phyloP scores from a whole-genome alignment of 2,888 invertebrate species.

The Strigamia transsilvanica region DNA sequence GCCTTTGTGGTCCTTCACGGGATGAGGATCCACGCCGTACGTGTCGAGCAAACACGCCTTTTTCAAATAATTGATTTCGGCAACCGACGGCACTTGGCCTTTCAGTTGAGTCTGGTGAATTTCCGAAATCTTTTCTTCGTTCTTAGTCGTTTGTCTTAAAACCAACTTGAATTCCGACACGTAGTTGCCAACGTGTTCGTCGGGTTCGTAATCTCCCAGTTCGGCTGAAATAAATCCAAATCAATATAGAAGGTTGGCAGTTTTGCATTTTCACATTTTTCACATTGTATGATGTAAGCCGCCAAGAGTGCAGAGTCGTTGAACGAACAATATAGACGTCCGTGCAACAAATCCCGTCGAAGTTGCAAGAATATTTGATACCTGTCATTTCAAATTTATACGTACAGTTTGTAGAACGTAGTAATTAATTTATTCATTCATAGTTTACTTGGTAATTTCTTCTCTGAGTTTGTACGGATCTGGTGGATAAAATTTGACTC shows the following conservation, averaged over 20 bases:
- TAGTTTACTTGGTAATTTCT: slow-evolving; percentile 78
- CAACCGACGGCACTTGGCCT: slow-evolving; percentile 84
- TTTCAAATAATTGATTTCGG: slow-evolving; percentile 89
- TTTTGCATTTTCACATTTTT: too few relatives aligned
- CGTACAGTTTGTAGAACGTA: too few relatives aligned
- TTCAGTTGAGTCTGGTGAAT: slow-evolving; percentile 87
- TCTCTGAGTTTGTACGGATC: slow-evolving; percentile 92
- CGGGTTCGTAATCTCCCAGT: slow-evolving; percentile 91
- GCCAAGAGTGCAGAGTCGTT: slow-evolving; percentile 89
- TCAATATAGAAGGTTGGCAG: too few relatives aligned
- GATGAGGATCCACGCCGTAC: slow-evolving; percentile 97
- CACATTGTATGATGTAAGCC: slow-evolving; percentile 89
- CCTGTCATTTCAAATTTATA: slow-evolving; percentile 60
- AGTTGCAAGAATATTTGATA: slow-evolving; percentile 94
- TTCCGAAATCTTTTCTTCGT: slow-evolving; percentile 93
- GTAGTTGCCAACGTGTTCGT: slow-evolving; percentile 87
- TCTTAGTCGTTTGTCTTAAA: slow-evolving; percentile 87
- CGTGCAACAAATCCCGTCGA: slow-evolving; percentile 92
- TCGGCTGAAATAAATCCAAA: slow-evolving; percentile 74
- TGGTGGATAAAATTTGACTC: slow-evolving; percentile 97
- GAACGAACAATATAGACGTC: slow-evolving; percentile 88
- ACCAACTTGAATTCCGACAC: slow-evolving; percentile 89
- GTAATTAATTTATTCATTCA: too few relatives aligned
- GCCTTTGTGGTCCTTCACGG: slow-evolving; percentile 96
- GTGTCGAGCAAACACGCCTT: slow-evolving; percentile 92